Conservation (phyloP, 2,113 vertebrate genomes). For the Campylomormyrus numenius region DNA sequence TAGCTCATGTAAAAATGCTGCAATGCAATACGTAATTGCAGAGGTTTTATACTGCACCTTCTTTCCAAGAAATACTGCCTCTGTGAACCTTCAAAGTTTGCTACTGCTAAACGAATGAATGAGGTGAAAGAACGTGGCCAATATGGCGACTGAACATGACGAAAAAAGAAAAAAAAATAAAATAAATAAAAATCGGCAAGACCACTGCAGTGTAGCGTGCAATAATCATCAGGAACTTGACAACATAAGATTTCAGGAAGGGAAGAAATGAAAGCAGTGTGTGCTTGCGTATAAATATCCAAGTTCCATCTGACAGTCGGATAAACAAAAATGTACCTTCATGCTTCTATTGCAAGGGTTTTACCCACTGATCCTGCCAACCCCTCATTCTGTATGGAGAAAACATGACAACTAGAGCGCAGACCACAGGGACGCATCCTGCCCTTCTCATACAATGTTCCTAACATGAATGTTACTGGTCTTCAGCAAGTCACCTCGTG, state of each 20-base stretch:
- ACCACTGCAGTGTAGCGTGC: not conserved
- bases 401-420: not conserved
- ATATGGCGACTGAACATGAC: not conserved
- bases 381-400: not conserved
- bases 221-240: not conserved
- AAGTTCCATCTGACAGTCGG: not conserved
- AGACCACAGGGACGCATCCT: not conserved
- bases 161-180: not conserved
- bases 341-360: constrained; percentile 29
- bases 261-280: not conserved
- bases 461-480: not conserved
- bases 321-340: constrained; percentile 26
- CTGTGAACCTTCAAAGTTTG: not conserved
- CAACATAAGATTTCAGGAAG: not conserved
- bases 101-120: not conserved
- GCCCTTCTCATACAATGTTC: not conserved
- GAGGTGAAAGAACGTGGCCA: not conserved
- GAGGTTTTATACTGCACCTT: not conserved
- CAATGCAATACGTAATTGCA: not conserved
- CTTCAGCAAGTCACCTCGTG: not conserved
- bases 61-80: not conserved
- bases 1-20: constrained; percentile 3
- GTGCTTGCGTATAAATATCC: not conserved
- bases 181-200: not conserved
- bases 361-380: not conserved